Evolutionary conservation across 2,797 vertebrate species (phyloP), one percentile per base, ranked within the genome.

Genomic region (Iguana delicatissima): DNA sequence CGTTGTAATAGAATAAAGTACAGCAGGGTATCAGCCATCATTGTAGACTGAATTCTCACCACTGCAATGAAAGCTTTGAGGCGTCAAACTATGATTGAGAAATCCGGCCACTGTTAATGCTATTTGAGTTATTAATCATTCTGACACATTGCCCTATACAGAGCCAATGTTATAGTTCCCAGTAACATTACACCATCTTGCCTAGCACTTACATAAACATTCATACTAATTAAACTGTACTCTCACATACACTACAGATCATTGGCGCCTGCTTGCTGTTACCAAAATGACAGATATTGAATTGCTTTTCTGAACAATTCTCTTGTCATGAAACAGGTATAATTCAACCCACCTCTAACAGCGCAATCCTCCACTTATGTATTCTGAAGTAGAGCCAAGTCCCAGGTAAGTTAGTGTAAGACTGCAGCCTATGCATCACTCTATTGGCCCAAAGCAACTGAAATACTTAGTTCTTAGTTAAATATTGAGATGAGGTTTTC

Each of bases 51-150:
- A 16, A 35, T 62, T 57, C 67, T 46, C 50, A 81, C 42, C 85
- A 42, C 55, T n/a, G 4, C 20, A 81, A 73, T 16, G 64, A 22
- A 64, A 26, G 22, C 9, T 91, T 80, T 10, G 22, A n/a, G 13
- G 52, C 16, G 38, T 85, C 67, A 85, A 74, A 14, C 52, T 77
- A 14, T 73, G 52, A 88, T 22, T 73, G 52, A 88, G 86, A 84
- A 69, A 88, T 72, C 57, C 77, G 26, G 73, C 77, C 18, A 42
- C 59, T 69, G 20, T 91, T 59, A 69, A 82, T 14, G 35, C 20
- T 74, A 20, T 82, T 93, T 80, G 90, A 6, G 83, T 83, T 5
- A 88, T 91, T 55, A 92, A 88, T 88, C n/a, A 46, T 67, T 92
- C 50, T 90, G 24, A 84, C 83, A 90, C 77, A 88, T 24, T 85